Evolutionary conservation across 2,888 invertebrate species (phyloP).

Genomic region (Pachydiplax longipennis): DNA sequence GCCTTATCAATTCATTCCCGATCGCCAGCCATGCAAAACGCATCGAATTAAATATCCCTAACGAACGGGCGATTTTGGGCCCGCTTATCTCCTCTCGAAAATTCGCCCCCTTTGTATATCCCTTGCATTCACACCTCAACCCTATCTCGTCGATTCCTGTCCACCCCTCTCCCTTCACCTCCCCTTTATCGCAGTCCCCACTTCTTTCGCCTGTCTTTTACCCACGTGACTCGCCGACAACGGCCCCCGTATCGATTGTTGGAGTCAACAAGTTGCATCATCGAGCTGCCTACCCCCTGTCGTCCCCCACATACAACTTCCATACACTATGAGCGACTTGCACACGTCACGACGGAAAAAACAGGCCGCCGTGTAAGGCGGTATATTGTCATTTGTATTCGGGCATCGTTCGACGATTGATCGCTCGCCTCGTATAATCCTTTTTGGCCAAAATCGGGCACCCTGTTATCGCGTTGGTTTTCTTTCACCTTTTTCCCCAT

Average conservation of each 20-base stretch:
- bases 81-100: background rate
- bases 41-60: background rate
- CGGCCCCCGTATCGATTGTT: slow-evolving; percentile 19
- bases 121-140: background rate
- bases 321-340: background rate
- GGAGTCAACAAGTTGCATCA: slow-evolving; percentile 45
- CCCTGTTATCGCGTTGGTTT: too few relatives aligned
- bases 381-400: background rate
- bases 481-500: too few relatives aligned
- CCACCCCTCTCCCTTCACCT: background rate
- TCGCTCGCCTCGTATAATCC: too few relatives aligned
- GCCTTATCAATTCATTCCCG: too few relatives aligned
- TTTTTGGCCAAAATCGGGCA: too few relatives aligned
- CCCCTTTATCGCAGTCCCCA: background rate
- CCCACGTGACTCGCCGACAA: slow-evolving; percentile 13
- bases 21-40: too few relatives aligned
- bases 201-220: background rate
- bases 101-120: background rate
- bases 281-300: slow-evolving; percentile 24
- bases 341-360: background rate
- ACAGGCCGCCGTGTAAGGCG: background rate
- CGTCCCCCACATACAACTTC: background rate
- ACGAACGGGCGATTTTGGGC: background rate
- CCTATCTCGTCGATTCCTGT: background rate
- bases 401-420: too few relatives aligned